Conservation (phyloP, 2,888 invertebrate genomes). For the Hydrotaea cyrtoneurina region DNA sequence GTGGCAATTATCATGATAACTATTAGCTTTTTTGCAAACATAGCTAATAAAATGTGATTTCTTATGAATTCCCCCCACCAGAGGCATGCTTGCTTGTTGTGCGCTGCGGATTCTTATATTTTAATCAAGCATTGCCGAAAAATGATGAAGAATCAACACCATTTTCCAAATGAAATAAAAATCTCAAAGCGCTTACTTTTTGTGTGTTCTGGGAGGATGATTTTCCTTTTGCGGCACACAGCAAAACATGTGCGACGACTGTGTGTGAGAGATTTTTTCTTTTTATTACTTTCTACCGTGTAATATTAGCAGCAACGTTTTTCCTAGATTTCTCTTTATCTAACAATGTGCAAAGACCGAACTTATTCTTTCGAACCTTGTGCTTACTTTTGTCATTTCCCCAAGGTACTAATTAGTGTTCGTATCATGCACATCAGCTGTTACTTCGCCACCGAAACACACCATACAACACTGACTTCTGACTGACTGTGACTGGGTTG, state of each 20-base stretch:
- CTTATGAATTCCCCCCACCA: slow-evolving; percentile 10
- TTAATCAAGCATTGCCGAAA: slow-evolving; percentile 1
- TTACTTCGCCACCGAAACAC: slow-evolving; percentile 62
- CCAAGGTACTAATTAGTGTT: slow-evolving; percentile 81
- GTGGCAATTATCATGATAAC: slow-evolving; percentile 62
- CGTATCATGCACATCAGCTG: slow-evolving; percentile 69
- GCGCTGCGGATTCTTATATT: neutral
- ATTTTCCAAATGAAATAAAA: slow-evolving; percentile 75
- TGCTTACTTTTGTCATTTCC: slow-evolving; percentile 73
- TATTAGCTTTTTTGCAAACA: slow-evolving; percentile 35
- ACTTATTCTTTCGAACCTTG: slow-evolving; percentile 29
- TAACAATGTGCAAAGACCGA: slow-evolving; percentile 31
- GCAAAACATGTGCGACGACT: neutral
- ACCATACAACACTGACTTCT: slow-evolving; percentile 65
- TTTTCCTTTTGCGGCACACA: slow-evolving; percentile 20
- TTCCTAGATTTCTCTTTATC: slow-evolving; percentile 18
- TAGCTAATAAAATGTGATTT: slow-evolving; percentile 35
- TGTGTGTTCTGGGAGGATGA: slow-evolving; percentile 50
- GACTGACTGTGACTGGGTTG: slow-evolving; percentile 64
- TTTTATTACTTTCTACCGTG: slow-evolving; percentile 46
- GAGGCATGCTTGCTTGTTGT: neutral
- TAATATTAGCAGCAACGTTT: neutral
- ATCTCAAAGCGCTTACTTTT: slow-evolving; percentile 55
- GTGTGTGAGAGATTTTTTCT: slow-evolving; percentile 35
- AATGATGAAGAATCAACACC: slow-evolving; percentile 75